Evolutionary conservation across 2,888 invertebrate genomes (phyloP).

Genomic region (Agrypnus murinus): DNA sequence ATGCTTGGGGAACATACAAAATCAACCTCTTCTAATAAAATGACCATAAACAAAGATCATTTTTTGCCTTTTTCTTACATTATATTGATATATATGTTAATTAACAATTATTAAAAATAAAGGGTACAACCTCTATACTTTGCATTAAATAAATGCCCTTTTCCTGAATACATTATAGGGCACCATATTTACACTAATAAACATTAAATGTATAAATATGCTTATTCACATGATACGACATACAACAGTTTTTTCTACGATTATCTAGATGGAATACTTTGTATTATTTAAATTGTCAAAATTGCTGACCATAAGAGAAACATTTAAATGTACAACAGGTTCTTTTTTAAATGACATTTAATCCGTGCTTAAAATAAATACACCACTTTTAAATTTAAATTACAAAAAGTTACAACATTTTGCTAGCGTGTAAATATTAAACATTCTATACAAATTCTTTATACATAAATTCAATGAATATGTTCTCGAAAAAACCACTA

Average conservation of each 20-base stretch:
- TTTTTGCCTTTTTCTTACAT: conserved; percentile 17
- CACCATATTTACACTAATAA: conserved; percentile 49
- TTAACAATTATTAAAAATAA: conserved; percentile 63
- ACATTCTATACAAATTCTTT: neutral
- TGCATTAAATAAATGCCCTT: conserved; percentile 94
- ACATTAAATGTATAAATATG: conserved; percentile 33
- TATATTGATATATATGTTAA: conserved; percentile 72
- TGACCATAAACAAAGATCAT: neutral
- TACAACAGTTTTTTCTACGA: conserved; percentile 36
- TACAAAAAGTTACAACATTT: too few species aligned
- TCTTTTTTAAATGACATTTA: neutral
- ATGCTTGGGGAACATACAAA: neutral
- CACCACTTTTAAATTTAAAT: too few species aligned
- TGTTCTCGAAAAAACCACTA: conserved; percentile 87
- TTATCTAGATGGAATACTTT: conserved; percentile 28
- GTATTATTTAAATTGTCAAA: conserved; percentile 2
- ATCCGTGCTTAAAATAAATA: neutral
- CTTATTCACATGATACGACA: conserved; percentile 13
- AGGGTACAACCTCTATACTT: conserved; percentile 90
- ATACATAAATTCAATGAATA: conserved; percentile 1
- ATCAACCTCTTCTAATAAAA: neutral
- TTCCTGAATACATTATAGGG: conserved; percentile 71
- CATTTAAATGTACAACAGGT: conserved; percentile 1
- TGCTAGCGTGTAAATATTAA: neutral
- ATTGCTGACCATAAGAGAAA: conserved; percentile 8